Conservation (phyloP, 2,113 vertebrate genomes). For the Nibea albiflora region DNA sequence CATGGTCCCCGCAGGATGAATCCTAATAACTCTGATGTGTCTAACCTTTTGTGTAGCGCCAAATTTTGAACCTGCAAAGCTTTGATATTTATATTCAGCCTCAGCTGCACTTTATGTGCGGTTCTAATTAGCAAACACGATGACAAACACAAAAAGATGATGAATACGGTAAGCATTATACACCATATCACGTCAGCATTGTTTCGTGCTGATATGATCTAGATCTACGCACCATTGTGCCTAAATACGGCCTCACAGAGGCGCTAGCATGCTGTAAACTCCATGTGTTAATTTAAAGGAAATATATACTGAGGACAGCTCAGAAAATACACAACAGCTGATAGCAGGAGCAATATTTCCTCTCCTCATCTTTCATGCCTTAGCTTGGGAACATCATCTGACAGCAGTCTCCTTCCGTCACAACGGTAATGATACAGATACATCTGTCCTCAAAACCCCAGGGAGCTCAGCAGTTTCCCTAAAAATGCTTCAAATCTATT, state of each 20-base stretch:
- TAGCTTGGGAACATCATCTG: background rate
- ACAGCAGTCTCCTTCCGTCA: background rate
- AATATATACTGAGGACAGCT: background rate
- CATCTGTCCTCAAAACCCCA: slow-evolving; percentile 15
- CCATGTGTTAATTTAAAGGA: background rate
- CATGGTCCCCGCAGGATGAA: too few species aligned
- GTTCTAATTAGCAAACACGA: too few species aligned
- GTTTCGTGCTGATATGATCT: too few species aligned
- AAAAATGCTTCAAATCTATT: background rate
- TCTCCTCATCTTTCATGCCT: background rate
- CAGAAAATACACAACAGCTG: background rate
- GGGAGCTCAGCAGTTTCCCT: background rate
- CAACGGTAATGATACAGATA: background rate
- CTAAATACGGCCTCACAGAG: background rate
- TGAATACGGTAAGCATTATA: too few species aligned
- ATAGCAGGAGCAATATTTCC: background rate
- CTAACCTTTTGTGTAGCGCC: too few species aligned
- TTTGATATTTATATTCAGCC: too few species aligned
- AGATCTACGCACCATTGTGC: background rate
- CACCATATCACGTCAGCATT: too few species aligned
- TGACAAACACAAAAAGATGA: too few species aligned
- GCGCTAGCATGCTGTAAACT: background rate
- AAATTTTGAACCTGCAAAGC: too few species aligned
- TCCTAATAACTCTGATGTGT: too few species aligned
- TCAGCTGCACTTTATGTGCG: too few species aligned